Conservation (phyloP, 1,140 invertebrate species). For the Pseudobourletiella spinata region DNA sequence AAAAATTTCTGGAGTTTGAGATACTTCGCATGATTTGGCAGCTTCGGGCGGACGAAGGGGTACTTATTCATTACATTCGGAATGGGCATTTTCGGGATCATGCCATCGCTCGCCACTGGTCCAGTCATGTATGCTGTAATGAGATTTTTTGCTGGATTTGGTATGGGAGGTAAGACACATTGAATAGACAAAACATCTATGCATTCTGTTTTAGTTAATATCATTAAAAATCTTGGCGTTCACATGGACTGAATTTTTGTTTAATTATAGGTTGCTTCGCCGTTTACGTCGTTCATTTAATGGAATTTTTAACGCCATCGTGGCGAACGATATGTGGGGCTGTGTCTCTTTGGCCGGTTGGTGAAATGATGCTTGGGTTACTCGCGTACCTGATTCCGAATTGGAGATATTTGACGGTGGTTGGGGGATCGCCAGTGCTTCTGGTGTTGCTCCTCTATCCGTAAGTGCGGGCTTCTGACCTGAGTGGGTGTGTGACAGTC, state of each 20-base stretch:
- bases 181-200: background rate
- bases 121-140: constrained; percentile 11
- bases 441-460: constrained; percentile 16
- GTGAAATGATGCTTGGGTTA: constrained; percentile 33
- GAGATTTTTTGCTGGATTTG: constrained; percentile 20
- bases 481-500: background rate
- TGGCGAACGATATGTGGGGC: constrained; percentile 30
- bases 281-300: constrained; percentile 27
- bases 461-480: constrained; percentile 5
- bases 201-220: no score
- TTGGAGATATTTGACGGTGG: constrained; percentile 22
- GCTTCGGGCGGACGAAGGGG: constrained; percentile 15
- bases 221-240: no score
- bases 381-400: constrained; percentile 17
- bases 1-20: no score
- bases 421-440: constrained; percentile 15
- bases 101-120: constrained; percentile 13
- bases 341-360: constrained; percentile 29
- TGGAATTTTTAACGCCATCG: constrained; percentile 34
- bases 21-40: no score
- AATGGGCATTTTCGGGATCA: constrained; percentile 20
- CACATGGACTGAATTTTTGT: no score
- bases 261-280: constrained; percentile 26
- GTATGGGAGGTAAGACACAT: constrained; percentile 11
- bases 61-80: constrained; percentile 8